These are phyloP conservation scores for Agrotis segetum DNA, from an alignment of 2,888 invertebrate species.

Conservation along the genomic window DNA sequence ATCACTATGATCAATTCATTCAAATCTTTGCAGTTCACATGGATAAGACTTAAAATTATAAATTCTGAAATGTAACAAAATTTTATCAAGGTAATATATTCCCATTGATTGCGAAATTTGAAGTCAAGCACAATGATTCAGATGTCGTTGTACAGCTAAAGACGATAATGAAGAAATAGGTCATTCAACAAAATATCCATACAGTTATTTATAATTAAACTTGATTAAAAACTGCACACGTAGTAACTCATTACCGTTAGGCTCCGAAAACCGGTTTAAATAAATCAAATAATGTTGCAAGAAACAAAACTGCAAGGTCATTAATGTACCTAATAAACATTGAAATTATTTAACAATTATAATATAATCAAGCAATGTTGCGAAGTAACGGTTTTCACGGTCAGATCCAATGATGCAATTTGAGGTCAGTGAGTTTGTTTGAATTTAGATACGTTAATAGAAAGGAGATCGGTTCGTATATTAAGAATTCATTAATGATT, in stretches of 20 bases:
- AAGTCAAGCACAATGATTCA: background rate
- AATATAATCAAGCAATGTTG: slow-evolving; percentile 21
- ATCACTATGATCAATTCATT: slow-evolving; percentile 1
- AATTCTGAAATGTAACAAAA: background rate
- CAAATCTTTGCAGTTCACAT: slow-evolving; percentile 2
- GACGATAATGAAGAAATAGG: background rate
- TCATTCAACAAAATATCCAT: background rate
- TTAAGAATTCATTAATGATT: slow-evolving; percentile 8
- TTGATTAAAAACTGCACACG: too few species aligned
- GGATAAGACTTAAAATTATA: too few species aligned
- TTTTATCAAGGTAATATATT: background rate
- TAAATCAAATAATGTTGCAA: slow-evolving; percentile 13
- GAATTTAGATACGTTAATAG: slow-evolving; percentile 5
- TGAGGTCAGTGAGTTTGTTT: slow-evolving; percentile 34
- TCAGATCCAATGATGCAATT: slow-evolving; percentile 34
- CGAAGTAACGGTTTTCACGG: slow-evolving; percentile 43
- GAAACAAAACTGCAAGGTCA: slow-evolving; percentile 26
- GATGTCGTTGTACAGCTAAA: background rate
- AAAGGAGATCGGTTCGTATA: slow-evolving; percentile 9
- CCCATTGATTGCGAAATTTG: background rate
- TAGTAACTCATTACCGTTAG: slow-evolving; percentile 6
- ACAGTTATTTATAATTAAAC: background rate
- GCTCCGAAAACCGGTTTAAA: slow-evolving; percentile 21
- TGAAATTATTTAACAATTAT: slow-evolving; percentile 46
- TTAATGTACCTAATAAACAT: slow-evolving; percentile 35